Evolutionary conservation across 2,888 invertebrate species (phyloP).

Genomic region (Drepanosiphum platanoidis): DNA sequence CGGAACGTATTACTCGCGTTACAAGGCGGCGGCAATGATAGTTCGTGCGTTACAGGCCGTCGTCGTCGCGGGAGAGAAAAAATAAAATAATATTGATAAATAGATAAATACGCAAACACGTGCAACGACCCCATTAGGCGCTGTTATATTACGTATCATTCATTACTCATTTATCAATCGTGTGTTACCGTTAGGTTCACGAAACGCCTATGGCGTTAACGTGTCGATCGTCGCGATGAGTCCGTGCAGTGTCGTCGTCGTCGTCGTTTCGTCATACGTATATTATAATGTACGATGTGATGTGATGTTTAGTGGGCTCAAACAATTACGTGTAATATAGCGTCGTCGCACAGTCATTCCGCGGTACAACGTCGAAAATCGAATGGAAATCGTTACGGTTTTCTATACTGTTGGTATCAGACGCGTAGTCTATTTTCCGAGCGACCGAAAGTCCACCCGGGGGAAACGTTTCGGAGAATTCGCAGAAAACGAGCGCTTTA

Average conservation of each 20-base stretch:
- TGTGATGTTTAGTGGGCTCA: too few relatives aligned
- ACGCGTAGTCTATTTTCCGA: too few relatives aligned
- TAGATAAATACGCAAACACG: conserved; percentile 19
- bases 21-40: neutral
- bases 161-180: conserved; percentile 43
- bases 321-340: too few relatives aligned
- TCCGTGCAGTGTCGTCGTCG: neutral
- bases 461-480: too few relatives aligned
- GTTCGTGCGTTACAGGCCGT: conserved; percentile 24
- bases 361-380: too few relatives aligned
- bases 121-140: conserved; percentile 52
- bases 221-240: neutral
- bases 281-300: too few relatives aligned
- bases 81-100: neutral
- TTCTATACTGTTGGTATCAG: too few relatives aligned
- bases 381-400: too few relatives aligned
- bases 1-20: neutral
- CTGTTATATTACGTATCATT: conserved; percentile 27
- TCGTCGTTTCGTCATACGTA: too few relatives aligned
- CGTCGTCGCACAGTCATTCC: too few relatives aligned
- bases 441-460: too few relatives aligned
- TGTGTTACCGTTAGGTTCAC: conserved; percentile 29
- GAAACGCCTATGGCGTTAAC: conserved; percentile 19
- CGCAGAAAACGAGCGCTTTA: too few relatives aligned
- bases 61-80: neutral